Base-by-base conservation (phyloP, 2,113 vertebrate genomes). In the Aspiorhynchus laticeps region DNA sequence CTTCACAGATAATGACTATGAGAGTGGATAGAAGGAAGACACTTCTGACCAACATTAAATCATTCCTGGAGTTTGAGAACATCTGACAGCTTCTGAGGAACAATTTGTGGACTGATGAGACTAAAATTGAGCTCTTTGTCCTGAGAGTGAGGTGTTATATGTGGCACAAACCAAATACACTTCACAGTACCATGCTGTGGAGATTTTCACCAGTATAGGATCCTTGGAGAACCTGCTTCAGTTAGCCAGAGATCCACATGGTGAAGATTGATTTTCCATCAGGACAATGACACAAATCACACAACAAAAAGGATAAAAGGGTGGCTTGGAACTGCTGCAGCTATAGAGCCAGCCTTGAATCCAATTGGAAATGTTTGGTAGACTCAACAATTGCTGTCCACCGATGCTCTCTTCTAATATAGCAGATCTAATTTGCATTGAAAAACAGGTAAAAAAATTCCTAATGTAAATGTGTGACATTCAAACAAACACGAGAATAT, bases 21-120 rank as follows among this genome's bases (percentile, higher is more conserved):
- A 15, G 41, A 63, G n/a, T 41, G 33, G 11, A 12, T 63, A 61
- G 79, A 31, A 63, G 10, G 41, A 43, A 80, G 78, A 61, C 33
- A 63, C 14, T 80, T 41, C 12, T 43, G 56, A 9, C 11, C 56
- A 63, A 38, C 24, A 43, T 28, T 80, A 80, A 61, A 80, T 80
- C 79, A 43, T 41, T 0, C 56, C 24, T 75, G 36, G 56, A 80
- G 79, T 80, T 80, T 41, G 33, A 80, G 24, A 63, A 80, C n/a
- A 28, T 61, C 56, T 80, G 12, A 26, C 56, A 80, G 8, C 53
- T 61, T 80, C 56, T 56, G 36, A 80, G n/a, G 24, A 61, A 41
- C 63, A 43, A 26, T 75, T 24, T 43, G 56, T 63, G 36, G 21
- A 75, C 12, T 80, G 78, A 59, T 61, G 33, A 61, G 24, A 38